These are phyloP conservation scores for Orthonychiurus folsomi DNA, from an alignment of 2,888 invertebrate species.

Conservation along the genomic window DNA sequence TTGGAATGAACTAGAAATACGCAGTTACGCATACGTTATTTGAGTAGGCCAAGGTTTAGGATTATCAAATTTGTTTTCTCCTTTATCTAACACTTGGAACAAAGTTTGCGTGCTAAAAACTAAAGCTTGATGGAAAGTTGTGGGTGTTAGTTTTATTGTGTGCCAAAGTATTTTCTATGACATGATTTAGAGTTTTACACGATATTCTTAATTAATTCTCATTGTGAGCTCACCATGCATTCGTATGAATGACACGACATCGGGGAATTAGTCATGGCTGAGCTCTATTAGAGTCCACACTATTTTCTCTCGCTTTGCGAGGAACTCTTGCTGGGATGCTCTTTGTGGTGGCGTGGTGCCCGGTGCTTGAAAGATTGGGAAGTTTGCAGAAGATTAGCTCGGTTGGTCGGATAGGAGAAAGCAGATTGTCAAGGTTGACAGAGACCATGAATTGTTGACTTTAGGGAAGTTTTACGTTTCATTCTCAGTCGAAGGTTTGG, in stretches of 20 bases:
- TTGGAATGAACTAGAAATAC: too few relatives aligned
- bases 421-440: slow-evolving; percentile 6
- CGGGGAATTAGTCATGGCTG: not conserved
- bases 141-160: too few relatives aligned
- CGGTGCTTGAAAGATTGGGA: not conserved
- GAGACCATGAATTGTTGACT: slow-evolving; percentile 6
- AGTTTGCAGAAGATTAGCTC: not conserved
- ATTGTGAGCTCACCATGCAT: not conserved
- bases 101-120: too few relatives aligned
- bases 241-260: not conserved
- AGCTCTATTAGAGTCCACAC: not conserved
- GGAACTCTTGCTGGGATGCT: not conserved
- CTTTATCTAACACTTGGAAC: too few relatives aligned
- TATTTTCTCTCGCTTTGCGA: not conserved
- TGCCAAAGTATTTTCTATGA: too few relatives aligned
- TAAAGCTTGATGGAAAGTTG: too few relatives aligned
- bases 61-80: too few relatives aligned
- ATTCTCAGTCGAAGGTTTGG: not conserved
- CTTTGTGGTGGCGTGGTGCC: not conserved
- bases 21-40: too few relatives aligned
- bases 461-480: not conserved
- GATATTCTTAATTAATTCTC: not conserved
- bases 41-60: too few relatives aligned
- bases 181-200: not conserved
- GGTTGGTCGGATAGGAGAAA: slow-evolving; percentile 1